Evolutionary conservation across 2,797 vertebrate genomes (phyloP).

Genomic region (Knipowitschia caucasica): DNA sequence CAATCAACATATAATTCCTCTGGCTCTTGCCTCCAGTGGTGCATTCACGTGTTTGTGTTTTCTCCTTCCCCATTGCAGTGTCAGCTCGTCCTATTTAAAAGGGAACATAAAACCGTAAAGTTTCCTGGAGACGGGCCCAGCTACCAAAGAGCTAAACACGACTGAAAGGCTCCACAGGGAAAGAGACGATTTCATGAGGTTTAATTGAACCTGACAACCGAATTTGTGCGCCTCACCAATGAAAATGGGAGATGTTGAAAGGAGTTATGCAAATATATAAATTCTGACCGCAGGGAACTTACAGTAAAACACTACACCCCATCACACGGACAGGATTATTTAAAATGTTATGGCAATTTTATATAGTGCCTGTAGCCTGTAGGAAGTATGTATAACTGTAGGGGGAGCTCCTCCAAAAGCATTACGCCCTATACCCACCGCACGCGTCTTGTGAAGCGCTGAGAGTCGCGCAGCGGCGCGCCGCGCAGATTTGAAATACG

Average conservation of each 20-base stretch:
- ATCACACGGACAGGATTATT: too few species aligned
- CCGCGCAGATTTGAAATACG: too few species aligned
- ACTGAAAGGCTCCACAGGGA: slow-evolving; percentile 56
- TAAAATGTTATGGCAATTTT: too few species aligned
- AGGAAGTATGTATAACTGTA: too few species aligned
- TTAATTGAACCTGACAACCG: slow-evolving; percentile 48
- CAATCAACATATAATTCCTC: neutral
- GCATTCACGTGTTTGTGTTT: slow-evolving; percentile 1
- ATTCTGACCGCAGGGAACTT: slow-evolving; percentile 5
- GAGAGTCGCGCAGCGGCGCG: too few species aligned
- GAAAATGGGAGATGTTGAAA: slow-evolving; percentile 18
- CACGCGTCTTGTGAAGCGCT: too few species aligned
- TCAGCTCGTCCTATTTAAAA: slow-evolving; percentile 41
- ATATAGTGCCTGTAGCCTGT: too few species aligned
- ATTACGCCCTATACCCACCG: too few species aligned
- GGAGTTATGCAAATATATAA: slow-evolving; percentile 17
- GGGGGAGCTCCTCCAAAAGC: too few species aligned
- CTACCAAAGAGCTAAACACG: slow-evolving; percentile 49
- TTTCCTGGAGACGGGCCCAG: slow-evolving; percentile 54
- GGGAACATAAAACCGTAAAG: slow-evolving; percentile 46
- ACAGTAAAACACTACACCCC: slow-evolving; percentile 8
- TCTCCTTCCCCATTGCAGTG: neutral
- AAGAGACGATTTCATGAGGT: slow-evolving; percentile 49
- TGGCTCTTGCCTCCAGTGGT: neutral
- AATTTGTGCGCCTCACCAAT: slow-evolving; percentile 47